Evolutionary conservation across 2,797 vertebrate genomes (phyloP).

Genomic region (Chelon auratus): DNA sequence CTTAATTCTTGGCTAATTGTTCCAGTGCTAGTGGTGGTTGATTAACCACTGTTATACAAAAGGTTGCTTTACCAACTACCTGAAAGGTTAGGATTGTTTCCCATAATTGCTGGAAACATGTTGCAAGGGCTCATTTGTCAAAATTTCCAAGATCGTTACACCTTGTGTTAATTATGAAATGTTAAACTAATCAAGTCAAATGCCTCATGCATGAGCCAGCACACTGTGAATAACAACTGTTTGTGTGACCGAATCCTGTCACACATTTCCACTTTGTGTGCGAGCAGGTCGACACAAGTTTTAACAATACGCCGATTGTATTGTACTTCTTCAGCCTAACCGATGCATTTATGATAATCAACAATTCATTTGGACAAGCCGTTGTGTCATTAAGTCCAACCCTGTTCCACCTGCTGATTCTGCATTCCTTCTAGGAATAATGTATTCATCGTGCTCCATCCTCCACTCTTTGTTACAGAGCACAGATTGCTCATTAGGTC

Average conservation of each 20-base stretch:
- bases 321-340: too few relatives aligned
- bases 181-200: too few relatives aligned
- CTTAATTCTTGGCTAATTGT: not conserved
- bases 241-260: too few relatives aligned
- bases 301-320: too few relatives aligned
- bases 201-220: too few relatives aligned
- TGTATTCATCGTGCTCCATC: not conserved
- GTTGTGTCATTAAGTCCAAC: slow-evolving; percentile 16
- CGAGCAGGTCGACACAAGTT: too few relatives aligned
- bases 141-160: too few relatives aligned
- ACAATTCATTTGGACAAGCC: slow-evolving; percentile 14
- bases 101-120: not conserved
- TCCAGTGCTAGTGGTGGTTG: not conserved
- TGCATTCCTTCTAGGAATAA: slow-evolving; percentile 20
- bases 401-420: slow-evolving; percentile 20
- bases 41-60: not conserved
- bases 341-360: slow-evolving; percentile 2
- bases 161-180: too few relatives aligned
- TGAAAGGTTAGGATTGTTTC: not conserved
- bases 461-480: slow-evolving; percentile 18
- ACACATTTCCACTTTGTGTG: too few relatives aligned
- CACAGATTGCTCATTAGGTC: slow-evolving; percentile 24
- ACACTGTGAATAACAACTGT: too few relatives aligned
- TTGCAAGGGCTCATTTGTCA: not conserved
- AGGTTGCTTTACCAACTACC: too few relatives aligned